Evolutionary conservation across 2,113 vertebrate genomes (phyloP), one percentile per base, ranked within the genome.

Genomic region (Nycticorax nycticorax): DNA sequence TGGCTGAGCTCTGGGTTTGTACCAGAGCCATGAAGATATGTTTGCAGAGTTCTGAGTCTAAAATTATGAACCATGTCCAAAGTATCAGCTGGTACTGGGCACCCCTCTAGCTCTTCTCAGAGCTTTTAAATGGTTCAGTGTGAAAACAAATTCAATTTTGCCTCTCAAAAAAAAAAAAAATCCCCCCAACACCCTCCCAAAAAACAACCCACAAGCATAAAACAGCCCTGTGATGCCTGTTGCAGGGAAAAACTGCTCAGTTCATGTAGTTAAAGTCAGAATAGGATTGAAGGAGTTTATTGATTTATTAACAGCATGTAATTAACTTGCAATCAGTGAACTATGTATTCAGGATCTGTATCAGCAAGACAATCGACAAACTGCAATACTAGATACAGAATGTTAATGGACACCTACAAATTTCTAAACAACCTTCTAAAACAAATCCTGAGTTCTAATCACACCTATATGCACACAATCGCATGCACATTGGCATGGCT

Each of bases 221-320:
- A 88, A 39, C 17, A 87, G 4, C 7, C 1, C 19, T 64, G 56
- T 53, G 66, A 82, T 68, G 28, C 48, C 62, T 93, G 66, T 94
- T 30, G 6, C 48, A 57, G 39, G 16, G 53, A 87, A 96, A 95
- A 94, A 47, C 62, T 95, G 45, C 30, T 85, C 62, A 64, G n/a
- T 93, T 93, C 53, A 41, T 45, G 27, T 72, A 85, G 64, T 75
- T 91, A 72, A 88, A 96, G 57, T 56, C 59, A 93, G 84, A 96
- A 94, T 39, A 74, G 35, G 10, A 85, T 30, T 87, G 87, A 79
- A 78, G 71, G 4, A 88, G 77, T 73, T 75, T 93, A 96, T 96
- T 91, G 94, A 95, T 96, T 89, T 94, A 92, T 96, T 95, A 96
- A 91, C 81, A 96, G 66, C 92, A 53, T 79, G 89, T 89, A 96